These are phyloP conservation scores for Trachelus stipa DNA, from an alignment of 2,888 invertebrate species.

Conservation along the genomic window DNA sequence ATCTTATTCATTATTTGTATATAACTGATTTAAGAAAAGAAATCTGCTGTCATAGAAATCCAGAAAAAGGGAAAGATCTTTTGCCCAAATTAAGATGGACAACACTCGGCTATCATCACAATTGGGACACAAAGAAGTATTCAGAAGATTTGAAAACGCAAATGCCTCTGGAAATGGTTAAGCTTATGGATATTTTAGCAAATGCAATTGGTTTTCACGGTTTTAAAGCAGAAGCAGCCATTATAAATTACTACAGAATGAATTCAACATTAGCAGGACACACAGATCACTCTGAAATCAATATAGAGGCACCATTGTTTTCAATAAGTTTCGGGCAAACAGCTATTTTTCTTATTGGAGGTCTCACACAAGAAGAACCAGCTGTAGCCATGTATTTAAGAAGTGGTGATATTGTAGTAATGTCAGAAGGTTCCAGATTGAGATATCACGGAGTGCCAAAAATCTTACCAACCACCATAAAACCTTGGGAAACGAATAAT, in stretches of 20 bases:
- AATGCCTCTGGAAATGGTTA: constrained; percentile 81
- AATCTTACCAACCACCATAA: constrained; percentile 72
- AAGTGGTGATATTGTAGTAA: constrained; percentile 92
- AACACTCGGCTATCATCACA: constrained; percentile 97
- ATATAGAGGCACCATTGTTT: constrained; percentile 87
- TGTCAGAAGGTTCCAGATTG: constrained; percentile 86
- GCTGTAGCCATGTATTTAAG: constrained; percentile 80
- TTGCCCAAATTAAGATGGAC: constrained; percentile 85
- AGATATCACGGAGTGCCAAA: constrained; percentile 95
- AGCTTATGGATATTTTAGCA: constrained; percentile 76
- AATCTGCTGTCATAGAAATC: constrained; percentile 28
- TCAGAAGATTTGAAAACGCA: constrained; percentile 74
- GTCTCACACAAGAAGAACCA: constrained; percentile 75
- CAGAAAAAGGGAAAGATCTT: constrained; percentile 45
- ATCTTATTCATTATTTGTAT: constrained; percentile 17
- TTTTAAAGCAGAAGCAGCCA: constrained; percentile 90
- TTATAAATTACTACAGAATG: constrained; percentile 95
- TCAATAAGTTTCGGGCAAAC: constrained; percentile 97
- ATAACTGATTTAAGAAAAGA: constrained; percentile 61
- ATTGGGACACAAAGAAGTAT: constrained; percentile 96
- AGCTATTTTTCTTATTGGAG: constrained; percentile 94
- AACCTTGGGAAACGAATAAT: constrained; percentile 68
- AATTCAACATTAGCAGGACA: constrained; percentile 94
- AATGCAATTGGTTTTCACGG: constrained; percentile 70
- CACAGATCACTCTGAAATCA: constrained; percentile 92